Base-by-base conservation (phyloP, 64 coral and sea anemone genomes). In the Montipora sp. region DNA sequence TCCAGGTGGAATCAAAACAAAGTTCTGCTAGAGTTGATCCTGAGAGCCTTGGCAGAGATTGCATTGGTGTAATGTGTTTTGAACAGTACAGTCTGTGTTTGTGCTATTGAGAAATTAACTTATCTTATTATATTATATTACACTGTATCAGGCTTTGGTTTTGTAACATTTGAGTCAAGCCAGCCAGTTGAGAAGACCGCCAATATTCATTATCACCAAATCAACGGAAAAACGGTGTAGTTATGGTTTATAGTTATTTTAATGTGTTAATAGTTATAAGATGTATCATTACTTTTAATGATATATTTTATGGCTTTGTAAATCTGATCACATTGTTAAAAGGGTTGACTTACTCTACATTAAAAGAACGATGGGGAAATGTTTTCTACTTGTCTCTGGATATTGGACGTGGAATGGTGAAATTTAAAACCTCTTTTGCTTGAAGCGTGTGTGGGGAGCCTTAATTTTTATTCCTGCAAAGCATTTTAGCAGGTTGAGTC, bases 151-250 rank as follows among this genome's bases (percentile, higher is more conserved):
- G 87, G 87, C 72, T 89, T 89, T 78, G 87, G 87, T 75, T 89
- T 89, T 89, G 87, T 89, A 77, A 77, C 87, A 58, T 89, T 89
- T 89, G 87, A 89, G 6, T 89, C 87, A 89, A 89, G 75, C 72
- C 72, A 77, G 59, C 72, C 72, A 61, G 87, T 89, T 89, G 75
- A 75, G 87, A 89, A 89, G 87, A 78, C 87, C 9, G 87, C 87
- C 22, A 78, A 89, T 89, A 78, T 77, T 59, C 87, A 89, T 89
- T 89, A 46, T 89, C 87, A 89, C 87, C 87, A 89, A 89, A 89
- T 89, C 87, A 89, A 89, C 77, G 87, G 87, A 89, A 89, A 89
- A 89, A 89, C 87, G 87, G 87, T 89, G 87, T 89, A 89, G 87
- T 89, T 89, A 77, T 89, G 23, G 87, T 89, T 89, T 89, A 89